A percentile compares a stretch with the other conserved stretches of the same genome.
Evolutionary conservation across 2,113 vertebrate genomes (phyloP).

Genomic region (Donacobius atricapilla): DNA sequence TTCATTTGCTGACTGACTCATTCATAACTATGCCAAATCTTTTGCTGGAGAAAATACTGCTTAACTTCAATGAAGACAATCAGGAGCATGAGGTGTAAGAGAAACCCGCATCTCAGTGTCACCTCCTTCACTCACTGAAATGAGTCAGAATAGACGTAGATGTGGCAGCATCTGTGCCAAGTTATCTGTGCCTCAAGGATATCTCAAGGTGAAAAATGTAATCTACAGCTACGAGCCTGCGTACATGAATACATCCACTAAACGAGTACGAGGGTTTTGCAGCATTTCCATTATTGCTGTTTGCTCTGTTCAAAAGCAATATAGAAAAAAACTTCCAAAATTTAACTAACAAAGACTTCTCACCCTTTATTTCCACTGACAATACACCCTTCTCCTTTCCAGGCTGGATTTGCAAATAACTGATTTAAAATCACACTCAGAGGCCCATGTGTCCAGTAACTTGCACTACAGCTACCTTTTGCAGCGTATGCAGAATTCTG

Average conservation of each 20-base stretch:
- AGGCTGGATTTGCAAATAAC: neutral
- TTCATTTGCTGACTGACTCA: neutral
- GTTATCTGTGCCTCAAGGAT: neutral
- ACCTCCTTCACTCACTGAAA: neutral
- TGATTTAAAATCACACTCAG: neutral
- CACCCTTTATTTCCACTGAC: neutral
- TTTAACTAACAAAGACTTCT: neutral
- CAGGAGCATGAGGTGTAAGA: neutral
- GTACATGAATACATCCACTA: neutral
- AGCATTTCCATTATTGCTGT: neutral
- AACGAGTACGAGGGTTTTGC: neutral
- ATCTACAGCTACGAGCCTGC: neutral
- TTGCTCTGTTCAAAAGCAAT: neutral
- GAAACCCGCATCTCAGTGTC: neutral
- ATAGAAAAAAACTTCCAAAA: neutral
- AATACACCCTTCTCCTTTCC: neutral
- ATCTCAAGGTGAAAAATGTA: neutral
- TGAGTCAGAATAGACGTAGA: neutral
- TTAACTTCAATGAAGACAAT: neutral
- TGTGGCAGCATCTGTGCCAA: neutral
- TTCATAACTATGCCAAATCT: neutral
- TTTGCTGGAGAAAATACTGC: neutral
- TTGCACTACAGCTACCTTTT: neutral
- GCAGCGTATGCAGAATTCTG: neutral
- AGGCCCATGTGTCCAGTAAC: neutral